Percentiles rank a stretch among this genome's conserved stretches.
Evolutionary conservation across 2,113 vertebrate species (phyloP).

Genomic region (Limanda limanda): DNA sequence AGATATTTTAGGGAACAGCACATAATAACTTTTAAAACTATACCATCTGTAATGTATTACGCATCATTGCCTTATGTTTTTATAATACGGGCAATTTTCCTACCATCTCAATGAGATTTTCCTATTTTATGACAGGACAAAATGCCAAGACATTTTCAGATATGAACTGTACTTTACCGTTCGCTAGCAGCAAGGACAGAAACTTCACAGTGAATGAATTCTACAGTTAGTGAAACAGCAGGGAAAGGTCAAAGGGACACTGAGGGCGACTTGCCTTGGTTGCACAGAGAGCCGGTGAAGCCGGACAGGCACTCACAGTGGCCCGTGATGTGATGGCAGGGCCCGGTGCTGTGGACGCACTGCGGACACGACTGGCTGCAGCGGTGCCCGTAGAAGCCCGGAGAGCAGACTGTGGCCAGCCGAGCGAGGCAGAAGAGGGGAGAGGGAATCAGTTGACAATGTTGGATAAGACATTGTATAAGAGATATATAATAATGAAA

Average conservation of each 20-base stretch:
- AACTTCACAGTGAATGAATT: constrained; percentile 36
- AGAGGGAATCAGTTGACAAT: constrained; percentile 38
- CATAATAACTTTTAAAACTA: neutral
- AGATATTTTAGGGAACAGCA: neutral
- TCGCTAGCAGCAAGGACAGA: constrained; percentile 19
- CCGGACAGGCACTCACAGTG: constrained; percentile 94
- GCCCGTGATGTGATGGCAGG: constrained; percentile 94
- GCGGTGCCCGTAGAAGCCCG: constrained; percentile 93
- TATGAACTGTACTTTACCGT: neutral
- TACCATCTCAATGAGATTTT: constrained; percentile 1
- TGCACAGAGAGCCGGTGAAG: constrained; percentile 93
- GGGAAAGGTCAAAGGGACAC: constrained; percentile 37
- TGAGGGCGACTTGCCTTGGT: constrained; percentile 88
- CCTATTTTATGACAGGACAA: neutral
- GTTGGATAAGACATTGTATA: constrained; percentile 39
- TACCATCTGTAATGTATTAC: too few species aligned
- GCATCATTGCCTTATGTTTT: too few species aligned
- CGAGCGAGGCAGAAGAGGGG: constrained; percentile 31
- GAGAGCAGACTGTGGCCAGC: constrained; percentile 87
- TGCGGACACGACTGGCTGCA: constrained; percentile 94
- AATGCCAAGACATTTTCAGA: constrained; percentile 35
- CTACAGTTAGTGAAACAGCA: constrained; percentile 14
- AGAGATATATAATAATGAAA: constrained; percentile 59
- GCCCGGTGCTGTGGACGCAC: constrained; percentile 93
- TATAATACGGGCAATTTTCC: neutral